Evolutionary conservation across 2,797 vertebrate genomes (phyloP).

Genomic region (Threskiornis aethiopicus): DNA sequence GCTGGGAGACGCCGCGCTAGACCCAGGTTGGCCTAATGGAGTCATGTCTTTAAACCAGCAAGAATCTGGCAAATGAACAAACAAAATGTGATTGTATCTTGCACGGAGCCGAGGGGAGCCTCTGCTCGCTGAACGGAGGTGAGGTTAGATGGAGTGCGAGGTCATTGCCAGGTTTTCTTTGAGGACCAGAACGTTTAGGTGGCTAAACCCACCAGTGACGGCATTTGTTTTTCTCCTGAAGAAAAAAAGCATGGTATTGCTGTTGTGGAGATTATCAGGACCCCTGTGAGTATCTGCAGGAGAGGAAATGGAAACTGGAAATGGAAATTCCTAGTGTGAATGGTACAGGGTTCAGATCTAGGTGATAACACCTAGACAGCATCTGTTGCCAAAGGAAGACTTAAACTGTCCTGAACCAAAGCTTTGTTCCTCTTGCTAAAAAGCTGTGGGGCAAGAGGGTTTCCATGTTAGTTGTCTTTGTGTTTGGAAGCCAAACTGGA

Average conservation of each 20-base stretch:
- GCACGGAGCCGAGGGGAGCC: neutral
- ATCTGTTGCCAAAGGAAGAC: neutral
- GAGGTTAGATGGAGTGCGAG: neutral
- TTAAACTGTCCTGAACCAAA: neutral
- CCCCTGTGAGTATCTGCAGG: neutral
- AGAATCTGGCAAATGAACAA: neutral
- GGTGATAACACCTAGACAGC: neutral
- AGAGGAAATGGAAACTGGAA: neutral
- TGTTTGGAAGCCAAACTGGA: neutral
- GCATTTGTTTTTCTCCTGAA: neutral
- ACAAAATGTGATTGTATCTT: neutral
- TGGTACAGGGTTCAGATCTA: neutral
- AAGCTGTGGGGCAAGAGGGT: neutral
- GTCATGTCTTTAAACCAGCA: neutral
- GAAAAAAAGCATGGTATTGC: neutral
- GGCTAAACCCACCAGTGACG: neutral
- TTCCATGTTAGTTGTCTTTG: neutral
- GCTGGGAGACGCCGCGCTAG: neutral
- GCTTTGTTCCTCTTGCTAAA: neutral
- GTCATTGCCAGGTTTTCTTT: neutral
- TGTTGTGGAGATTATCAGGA: neutral
- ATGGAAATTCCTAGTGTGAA: neutral
- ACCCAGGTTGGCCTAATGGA: neutral
- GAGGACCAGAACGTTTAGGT: neutral
- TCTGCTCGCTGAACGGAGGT: neutral